phyloP scores from a whole-genome alignment of 1,140 invertebrate genomes.

The Apis florea region DNA sequence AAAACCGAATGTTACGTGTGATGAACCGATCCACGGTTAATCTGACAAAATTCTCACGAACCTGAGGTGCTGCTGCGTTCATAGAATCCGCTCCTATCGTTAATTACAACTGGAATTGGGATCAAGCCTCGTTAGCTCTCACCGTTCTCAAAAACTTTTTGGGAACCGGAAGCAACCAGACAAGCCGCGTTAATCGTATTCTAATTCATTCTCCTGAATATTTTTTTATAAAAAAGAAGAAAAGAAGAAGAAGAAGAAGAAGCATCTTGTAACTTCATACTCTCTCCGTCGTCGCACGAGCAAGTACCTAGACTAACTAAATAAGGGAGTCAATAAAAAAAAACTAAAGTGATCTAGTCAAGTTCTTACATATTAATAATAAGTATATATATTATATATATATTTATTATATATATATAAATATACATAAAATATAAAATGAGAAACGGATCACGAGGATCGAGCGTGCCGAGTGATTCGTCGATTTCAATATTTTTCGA shows the following conservation, averaged over 20 bases:
- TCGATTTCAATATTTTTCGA: conserved; percentile 63
- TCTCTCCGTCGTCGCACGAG: conserved; percentile 66
- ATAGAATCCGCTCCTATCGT: conserved; percentile 63
- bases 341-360: conserved; percentile 79
- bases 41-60: neutral
- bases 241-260: no score
- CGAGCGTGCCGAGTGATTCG: conserved; percentile 28
- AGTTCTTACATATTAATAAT: conserved; percentile 63
- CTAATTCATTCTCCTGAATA: conserved; percentile 73
- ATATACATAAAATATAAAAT: conserved; percentile 26
- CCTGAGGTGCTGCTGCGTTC: conserved; percentile 42
- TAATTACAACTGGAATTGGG: conserved; percentile 78
- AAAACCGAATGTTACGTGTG: conserved; percentile 93
- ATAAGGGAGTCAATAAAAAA: conserved; percentile 59
- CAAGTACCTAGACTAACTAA: conserved; percentile 68
- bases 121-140: conserved; percentile 76
- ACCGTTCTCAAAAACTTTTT: conserved; percentile 34
- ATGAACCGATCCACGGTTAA: conserved; percentile 43
- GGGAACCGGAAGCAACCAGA: conserved; percentile 44
- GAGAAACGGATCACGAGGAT: conserved; percentile 38
- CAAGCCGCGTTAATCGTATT: conserved; percentile 59
- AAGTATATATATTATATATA: conserved; percentile 48
- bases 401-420: conserved; percentile 40
- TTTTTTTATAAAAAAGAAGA: conserved; percentile 76
- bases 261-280: conserved; percentile 67